Conservation (phyloP, 2,113 vertebrate genomes). For the Solea senegalensis region DNA sequence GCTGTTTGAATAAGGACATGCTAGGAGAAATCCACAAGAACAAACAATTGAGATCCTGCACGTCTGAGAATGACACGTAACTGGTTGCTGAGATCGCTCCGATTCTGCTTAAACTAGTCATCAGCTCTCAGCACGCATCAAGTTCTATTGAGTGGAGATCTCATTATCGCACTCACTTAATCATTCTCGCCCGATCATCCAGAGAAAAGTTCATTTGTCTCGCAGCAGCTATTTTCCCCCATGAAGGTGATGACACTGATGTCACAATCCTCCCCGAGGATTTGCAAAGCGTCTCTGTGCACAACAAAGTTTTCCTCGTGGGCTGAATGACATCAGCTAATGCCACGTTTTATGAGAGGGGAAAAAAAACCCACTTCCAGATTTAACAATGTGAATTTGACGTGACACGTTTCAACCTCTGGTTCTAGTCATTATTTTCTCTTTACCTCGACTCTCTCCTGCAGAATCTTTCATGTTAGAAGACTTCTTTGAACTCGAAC, state of each 20-base stretch:
- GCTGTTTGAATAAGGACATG: conserved; percentile 29
- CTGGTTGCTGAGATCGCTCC: conserved; percentile 23
- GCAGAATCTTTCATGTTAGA: conserved; percentile 40
- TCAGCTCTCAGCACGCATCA: conserved; percentile 23
- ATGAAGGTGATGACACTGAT: conserved; percentile 13
- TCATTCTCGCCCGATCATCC: conserved; percentile 40
- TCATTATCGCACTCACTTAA: conserved; percentile 42
- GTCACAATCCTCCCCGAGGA: conserved; percentile 21
- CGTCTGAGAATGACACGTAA: conserved; percentile 33
- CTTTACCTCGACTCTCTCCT: conserved; percentile 41
- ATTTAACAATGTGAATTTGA: conserved; percentile 43
- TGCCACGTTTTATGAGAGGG: conserved; percentile 37
- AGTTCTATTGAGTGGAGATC: conserved; percentile 13
- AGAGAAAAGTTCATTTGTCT: conserved; percentile 42
- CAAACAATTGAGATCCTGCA: conserved; percentile 16
- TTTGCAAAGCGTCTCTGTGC: conserved; percentile 15
- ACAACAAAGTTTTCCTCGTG: conserved; percentile 12
- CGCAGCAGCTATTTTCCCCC: conserved; percentile 9
- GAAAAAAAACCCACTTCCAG: conserved; percentile 25
- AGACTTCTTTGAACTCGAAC: conserved; percentile 51
- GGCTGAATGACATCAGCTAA: conserved; percentile 43
- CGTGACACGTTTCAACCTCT: conserved; percentile 50
- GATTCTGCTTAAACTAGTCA: conserved; percentile 23
- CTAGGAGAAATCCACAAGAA: background rate
- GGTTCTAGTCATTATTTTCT: conserved; percentile 67